A percentile compares a stretch with the other conserved stretches of the same genome.
phyloP scores from a whole-genome alignment of 2,797 vertebrate species.

The Avahi laniger region DNA sequence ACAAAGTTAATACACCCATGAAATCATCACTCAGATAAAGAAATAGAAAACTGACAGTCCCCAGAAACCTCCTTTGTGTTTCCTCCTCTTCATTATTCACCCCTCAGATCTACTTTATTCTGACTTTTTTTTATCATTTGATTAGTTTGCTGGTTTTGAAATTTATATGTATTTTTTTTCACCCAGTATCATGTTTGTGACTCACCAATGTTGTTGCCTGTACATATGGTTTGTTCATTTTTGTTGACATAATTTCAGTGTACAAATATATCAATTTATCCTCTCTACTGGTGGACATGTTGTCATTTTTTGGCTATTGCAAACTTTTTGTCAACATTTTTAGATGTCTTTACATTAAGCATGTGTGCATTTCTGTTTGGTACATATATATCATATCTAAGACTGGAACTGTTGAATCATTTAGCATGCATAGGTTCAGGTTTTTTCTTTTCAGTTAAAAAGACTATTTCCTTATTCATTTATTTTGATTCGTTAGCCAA shows the following conservation, averaged over 20 bases:
- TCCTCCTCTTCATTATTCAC: rapidly evolving
- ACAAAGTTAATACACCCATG: background rate
- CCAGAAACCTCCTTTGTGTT: background rate
- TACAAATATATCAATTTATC: background rate
- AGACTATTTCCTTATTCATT: background rate
- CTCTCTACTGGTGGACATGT: background rate
- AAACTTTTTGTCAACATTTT: background rate
- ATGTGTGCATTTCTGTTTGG: background rate
- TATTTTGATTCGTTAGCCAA: background rate
- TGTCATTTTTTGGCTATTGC: background rate
- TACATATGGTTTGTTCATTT: background rate
- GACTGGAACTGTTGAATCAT: background rate
- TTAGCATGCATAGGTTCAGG: background rate
- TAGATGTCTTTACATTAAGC: background rate
- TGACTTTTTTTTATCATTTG: background rate
- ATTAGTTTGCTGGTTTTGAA: background rate
- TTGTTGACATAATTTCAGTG: background rate
- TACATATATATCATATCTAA: background rate
- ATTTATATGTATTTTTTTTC: background rate
- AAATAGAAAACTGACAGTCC: background rate
- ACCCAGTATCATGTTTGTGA: background rate
- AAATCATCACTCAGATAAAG: background rate
- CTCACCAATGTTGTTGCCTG: background rate
- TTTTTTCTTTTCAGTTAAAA: background rate
- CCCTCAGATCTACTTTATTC: background rate